Conservation (phyloP, 2,113 vertebrate genomes). For the Lipotes vexillifer region DNA sequence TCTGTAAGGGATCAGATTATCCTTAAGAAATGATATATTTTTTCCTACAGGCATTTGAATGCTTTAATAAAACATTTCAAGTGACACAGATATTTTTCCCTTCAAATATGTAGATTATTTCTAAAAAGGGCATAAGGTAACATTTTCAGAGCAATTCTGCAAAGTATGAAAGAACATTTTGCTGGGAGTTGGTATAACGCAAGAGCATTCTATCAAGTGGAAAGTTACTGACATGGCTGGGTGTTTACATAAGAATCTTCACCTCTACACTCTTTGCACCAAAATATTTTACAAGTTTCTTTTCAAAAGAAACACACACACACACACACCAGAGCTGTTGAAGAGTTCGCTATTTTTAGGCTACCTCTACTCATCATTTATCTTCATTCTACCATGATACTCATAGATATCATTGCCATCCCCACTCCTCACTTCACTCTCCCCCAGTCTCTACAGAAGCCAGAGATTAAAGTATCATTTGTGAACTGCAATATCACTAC, state of each 20-base stretch:
- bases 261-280: not conserved
- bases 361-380: not conserved
- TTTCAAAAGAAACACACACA: not conserved
- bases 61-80: constrained; percentile 68
- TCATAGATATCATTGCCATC: not conserved
- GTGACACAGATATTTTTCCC: constrained; percentile 51
- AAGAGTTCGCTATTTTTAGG: constrained; percentile 34
- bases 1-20: constrained; percentile 59
- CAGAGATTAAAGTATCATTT: not conserved
- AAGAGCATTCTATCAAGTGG: constrained; percentile 11
- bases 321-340: not conserved
- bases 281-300: constrained; percentile 41
- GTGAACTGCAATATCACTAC: not conserved
- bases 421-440: too few relatives aligned
- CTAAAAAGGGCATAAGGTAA: constrained; percentile 46
- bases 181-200: not conserved
- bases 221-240: constrained; percentile 22
- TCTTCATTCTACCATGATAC: not conserved
- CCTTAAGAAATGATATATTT: constrained; percentile 57
- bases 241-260: constrained; percentile 41
- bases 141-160: constrained; percentile 17
- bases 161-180: constrained; percentile 26
- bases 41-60: constrained; percentile 67
- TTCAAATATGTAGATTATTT: constrained; percentile 59
- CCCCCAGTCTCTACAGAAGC: not conserved